Evolutionary conservation across 2,113 vertebrate genomes (phyloP).

Genomic region (Cochlearius cochlearius): DNA sequence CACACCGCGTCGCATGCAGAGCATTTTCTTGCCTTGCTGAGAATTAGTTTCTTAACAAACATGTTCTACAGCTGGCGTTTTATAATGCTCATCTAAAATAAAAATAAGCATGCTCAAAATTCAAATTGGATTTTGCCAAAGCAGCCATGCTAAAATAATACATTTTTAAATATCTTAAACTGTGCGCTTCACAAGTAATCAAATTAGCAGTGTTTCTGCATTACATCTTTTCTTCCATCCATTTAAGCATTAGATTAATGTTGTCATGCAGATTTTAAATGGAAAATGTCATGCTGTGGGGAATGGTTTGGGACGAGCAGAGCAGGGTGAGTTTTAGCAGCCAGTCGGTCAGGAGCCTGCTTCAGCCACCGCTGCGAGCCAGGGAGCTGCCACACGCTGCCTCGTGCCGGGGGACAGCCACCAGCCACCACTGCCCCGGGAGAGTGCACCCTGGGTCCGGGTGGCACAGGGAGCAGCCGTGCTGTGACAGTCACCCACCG

Average conservation of each 20-base stretch:
- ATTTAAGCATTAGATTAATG: slow-evolving; percentile 12
- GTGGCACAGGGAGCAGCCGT: too few species aligned
- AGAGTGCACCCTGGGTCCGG: too few species aligned
- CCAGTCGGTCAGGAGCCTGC: background rate
- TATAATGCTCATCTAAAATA: background rate
- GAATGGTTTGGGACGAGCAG: rapidly evolving
- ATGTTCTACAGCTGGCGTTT: background rate
- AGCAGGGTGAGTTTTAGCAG: background rate
- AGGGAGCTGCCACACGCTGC: background rate
- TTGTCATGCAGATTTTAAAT: background rate
- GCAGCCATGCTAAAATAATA: slow-evolving; percentile 17
- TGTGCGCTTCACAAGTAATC: background rate
- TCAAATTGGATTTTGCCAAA: background rate
- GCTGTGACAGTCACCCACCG: background rate
- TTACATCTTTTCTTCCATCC: background rate
- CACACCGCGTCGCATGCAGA: background rate
- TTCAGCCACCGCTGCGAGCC: rapidly evolving
- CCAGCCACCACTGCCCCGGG: too few species aligned
- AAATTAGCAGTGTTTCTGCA: background rate
- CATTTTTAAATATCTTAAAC: slow-evolving; percentile 4
- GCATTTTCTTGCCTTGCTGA: background rate
- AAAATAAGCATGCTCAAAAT: background rate
- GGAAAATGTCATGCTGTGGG: background rate
- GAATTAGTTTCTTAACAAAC: background rate
- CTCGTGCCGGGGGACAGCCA: too few species aligned